Percentiles rank a stretch among this genome's conserved stretches.
Conservation (phyloP, 1,140 invertebrate genomes). For the Alviniconcha marisindica region DNA sequence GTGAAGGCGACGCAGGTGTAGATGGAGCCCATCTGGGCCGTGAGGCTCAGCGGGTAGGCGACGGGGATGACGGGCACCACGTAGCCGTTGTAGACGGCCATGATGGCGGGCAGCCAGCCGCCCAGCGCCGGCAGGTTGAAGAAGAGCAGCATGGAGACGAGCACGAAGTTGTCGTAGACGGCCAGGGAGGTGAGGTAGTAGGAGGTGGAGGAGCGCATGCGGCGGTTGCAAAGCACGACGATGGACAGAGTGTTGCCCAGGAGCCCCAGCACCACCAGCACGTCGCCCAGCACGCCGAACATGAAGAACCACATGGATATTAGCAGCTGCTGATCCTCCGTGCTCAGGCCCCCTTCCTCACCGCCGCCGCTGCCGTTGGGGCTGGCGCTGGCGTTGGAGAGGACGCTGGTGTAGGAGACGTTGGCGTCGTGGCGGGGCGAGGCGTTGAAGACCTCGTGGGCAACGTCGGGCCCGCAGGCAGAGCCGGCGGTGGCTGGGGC, state of each 20-base stretch:
- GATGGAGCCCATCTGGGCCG: conserved; percentile 90
- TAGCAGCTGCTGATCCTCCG: neutral
- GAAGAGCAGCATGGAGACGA: conserved; percentile 85
- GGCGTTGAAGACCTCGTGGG: neutral
- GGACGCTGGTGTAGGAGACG: neutral
- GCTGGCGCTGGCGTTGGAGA: neutral
- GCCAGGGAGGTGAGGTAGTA: conserved; percentile 72
- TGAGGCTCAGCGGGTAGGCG: conserved; percentile 81
- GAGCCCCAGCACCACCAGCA: conserved; percentile 79
- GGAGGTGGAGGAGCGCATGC: conserved; percentile 73
- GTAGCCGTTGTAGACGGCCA: conserved; percentile 82
- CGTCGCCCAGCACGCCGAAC: conserved; percentile 80
- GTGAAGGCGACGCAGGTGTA: conserved; percentile 88
- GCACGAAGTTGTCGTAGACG: conserved; percentile 70
- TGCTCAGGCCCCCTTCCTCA: neutral
- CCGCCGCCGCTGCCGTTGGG: neutral
- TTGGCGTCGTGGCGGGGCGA: neutral
- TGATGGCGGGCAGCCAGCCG: conserved; percentile 85
- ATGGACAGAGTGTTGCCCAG: conserved; percentile 73
- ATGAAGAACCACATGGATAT: conserved; percentile 58
- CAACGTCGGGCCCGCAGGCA: neutral
- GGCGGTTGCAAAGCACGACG: conserved; percentile 67
- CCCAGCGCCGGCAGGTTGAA: conserved; percentile 84
- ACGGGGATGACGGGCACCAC: conserved; percentile 73
- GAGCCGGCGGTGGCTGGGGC: neutral